These are phyloP conservation scores for Lethrus apterus DNA, from an alignment of 1,140 invertebrate species.

Conservation along the genomic window DNA sequence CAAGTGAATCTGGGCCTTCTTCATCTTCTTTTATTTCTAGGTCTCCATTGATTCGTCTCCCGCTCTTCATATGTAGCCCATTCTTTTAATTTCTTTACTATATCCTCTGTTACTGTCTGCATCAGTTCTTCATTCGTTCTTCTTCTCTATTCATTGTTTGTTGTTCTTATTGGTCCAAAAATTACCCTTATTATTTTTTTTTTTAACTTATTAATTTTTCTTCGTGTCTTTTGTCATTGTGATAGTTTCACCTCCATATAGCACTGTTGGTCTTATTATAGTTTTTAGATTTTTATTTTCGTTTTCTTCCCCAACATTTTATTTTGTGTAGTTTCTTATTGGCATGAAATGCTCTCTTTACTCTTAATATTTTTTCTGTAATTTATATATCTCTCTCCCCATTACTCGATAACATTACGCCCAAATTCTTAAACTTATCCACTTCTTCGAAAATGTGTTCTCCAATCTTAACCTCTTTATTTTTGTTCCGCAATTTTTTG, in stretches of 20 bases:
- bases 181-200: conserved; percentile 6
- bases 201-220: background rate
- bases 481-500: too few species aligned
- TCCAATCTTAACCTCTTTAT: background rate
- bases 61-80: background rate
- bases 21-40: background rate
- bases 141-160: conserved; percentile 2
- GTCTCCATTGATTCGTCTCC: background rate
- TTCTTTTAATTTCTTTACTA: background rate
- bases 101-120: background rate
- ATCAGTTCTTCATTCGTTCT: conserved; percentile 3
- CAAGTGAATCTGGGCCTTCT: too few species aligned
- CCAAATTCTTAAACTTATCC: conserved; percentile 1
- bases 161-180: conserved; percentile 2
- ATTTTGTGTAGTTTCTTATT: too few species aligned
- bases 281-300: conserved; percentile 7
- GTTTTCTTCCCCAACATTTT: background rate
- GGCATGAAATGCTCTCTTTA: too few species aligned
- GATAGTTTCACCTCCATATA: background rate
- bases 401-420: background rate
- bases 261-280: background rate
- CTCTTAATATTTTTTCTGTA: background rate
- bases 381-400: background rate
- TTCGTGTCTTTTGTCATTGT: background rate
- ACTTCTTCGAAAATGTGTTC: background rate